Evolutionary conservation across 2,888 invertebrate species (phyloP), one percentile per base, ranked within the genome.

Genomic region (Lomographa bimaculata): DNA sequence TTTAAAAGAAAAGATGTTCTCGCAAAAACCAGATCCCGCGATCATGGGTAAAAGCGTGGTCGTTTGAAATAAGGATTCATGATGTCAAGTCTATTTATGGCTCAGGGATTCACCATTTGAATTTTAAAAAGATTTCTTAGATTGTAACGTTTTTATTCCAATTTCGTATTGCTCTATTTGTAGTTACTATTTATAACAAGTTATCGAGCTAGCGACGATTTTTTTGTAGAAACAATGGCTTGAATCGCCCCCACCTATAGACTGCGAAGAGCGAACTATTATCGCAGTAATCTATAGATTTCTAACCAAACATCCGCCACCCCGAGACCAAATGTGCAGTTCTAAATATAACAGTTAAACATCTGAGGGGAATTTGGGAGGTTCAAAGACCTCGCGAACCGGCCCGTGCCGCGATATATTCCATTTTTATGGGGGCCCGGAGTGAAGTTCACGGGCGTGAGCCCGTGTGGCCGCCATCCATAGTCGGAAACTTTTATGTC

Each of bases 341-440:
- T 84, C 86, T 85, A 86, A 78, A 82, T 83, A 73, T 84, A 85
- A 58, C 60, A 62, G 64, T 62, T 63, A 44, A 69, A 69, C 72
- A 71, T 70, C 62, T 66, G 73, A 69, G 79, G 83, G 80, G 79
- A 82, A 81, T 84, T 85, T 69, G 64, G 85, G 64, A 72, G 51
- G 87, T 79, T 85, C 85, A 85, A 83, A 74, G 82, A 82, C 85
- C 87, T 75, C 74, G 77, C 80, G 66, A 78, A 79, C 81, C 80
- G 79, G 79, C 80, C 57, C 60, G 59, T 54, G 41, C 44, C 60
- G 54, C 64, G 60, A 64, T 68, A 65, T 62, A 65, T 62, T 60
- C 62, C 58, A 56, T 57, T 60, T 69, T 70, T 64, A 64, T 64
- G 64, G 68, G 64, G 65, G 50, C 59, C 54, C 53, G 59, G 56